phyloP scores from a whole-genome alignment of 2,113 vertebrate genomes.

The Pholis gunnellus region DNA sequence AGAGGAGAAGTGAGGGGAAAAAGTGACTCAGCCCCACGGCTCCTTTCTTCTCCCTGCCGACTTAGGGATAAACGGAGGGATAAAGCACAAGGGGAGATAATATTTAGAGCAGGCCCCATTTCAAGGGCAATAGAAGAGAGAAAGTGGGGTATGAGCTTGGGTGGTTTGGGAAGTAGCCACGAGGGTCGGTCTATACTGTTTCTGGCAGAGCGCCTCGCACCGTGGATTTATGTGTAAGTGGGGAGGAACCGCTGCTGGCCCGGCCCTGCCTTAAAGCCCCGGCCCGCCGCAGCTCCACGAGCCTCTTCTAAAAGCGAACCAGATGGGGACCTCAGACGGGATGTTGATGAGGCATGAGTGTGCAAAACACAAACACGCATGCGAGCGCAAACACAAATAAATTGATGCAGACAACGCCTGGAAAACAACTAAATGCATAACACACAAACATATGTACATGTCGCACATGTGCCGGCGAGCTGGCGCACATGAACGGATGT shows the following conservation, averaged over 20 bases:
- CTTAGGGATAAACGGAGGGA: conserved; percentile 82
- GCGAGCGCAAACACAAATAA: conserved; percentile 61
- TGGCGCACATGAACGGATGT: not conserved
- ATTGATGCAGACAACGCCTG: conserved; percentile 44
- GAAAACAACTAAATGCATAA: conserved; percentile 58
- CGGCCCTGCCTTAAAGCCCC: conserved; percentile 75
- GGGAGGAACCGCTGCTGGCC: conserved; percentile 77
- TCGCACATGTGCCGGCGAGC: conserved; percentile 4
- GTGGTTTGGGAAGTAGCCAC: conserved; percentile 80
- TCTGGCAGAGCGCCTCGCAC: conserved; percentile 61
- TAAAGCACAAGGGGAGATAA: conserved; percentile 72
- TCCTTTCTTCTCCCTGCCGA: conserved; percentile 78
- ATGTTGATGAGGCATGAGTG: conserved; percentile 84
- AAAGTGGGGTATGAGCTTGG: conserved; percentile 80
- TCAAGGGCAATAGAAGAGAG: conserved; percentile 86
- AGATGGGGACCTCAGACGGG: conserved; percentile 87
- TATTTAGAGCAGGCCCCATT: conserved; percentile 85
- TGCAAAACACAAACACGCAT: conserved; percentile 64
- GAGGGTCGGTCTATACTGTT: conserved; percentile 57
- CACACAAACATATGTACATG: conserved; percentile 33
- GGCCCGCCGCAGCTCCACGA: conserved; percentile 83
- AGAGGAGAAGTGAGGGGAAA: conserved; percentile 78
- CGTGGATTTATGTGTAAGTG: conserved; percentile 71
- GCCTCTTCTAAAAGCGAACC: conserved; percentile 88
- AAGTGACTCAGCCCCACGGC: conserved; percentile 80